Percentiles rank a stretch among this genome's conserved stretches.
Evolutionary conservation across 2,113 vertebrate genomes (phyloP).

Genomic region (Danio rerio): GRCz12tu NC_133190.1:9659501-9660000

Average conservation of each 20-base stretch:
- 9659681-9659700: constrained; percentile 23
- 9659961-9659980: no score
- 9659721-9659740: constrained; percentile 46
- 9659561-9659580: constrained; percentile 51
- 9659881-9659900: no score
- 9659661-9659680: constrained; percentile 44
- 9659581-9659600: constrained; percentile 54
- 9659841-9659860: constrained; percentile 6
- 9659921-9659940: no score
- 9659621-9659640: constrained; percentile 57
- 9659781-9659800: constrained; percentile 21
- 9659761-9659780: constrained; percentile 44
- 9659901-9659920: no score
- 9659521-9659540: constrained; percentile 82
- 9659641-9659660: constrained; percentile 45
- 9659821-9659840: constrained; percentile 21
- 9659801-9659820: constrained; percentile 1
- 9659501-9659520: constrained; percentile 87
- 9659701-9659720: constrained; percentile 33
- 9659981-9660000: no score
- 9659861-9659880: constrained; percentile 32
- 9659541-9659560: constrained; percentile 71
- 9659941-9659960: no score
- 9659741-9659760: constrained; percentile 35
- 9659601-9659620: constrained; percentile 74